A percentile compares a stretch with the other conserved stretches of the same genome.
Evolutionary conservation across 2,888 invertebrate genomes (phyloP).

Genomic region (Leptarthrus brevirostris): DNA sequence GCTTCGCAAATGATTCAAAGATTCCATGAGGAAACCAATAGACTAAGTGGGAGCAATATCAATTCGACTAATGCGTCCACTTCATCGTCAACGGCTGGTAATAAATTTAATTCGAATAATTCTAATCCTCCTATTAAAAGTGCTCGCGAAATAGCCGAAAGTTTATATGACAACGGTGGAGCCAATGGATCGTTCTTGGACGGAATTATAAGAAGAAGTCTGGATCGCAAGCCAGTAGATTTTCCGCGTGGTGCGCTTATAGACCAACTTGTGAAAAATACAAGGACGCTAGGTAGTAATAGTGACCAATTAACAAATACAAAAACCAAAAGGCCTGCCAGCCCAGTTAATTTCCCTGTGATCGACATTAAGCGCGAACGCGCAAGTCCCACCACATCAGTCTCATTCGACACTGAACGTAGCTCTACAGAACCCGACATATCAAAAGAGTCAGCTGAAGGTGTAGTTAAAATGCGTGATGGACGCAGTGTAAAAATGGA

Average conservation of each 20-base stretch:
- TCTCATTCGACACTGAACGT: conserved; percentile 51
- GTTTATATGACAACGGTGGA: conserved; percentile 72
- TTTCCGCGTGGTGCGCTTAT: conserved; percentile 71
- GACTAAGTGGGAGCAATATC: conserved; percentile 61
- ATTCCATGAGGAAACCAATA: conserved; percentile 77
- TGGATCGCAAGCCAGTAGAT: conserved; percentile 73
- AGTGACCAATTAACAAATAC: conserved; percentile 37
- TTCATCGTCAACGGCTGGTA: conserved; percentile 55
- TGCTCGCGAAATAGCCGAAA: conserved; percentile 73
- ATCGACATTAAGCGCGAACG: conserved; percentile 73
- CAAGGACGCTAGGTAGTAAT: conserved; percentile 60
- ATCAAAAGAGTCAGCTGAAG: conserved; percentile 55
- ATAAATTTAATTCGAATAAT: conserved; percentile 54
- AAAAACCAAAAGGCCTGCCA: conserved; percentile 62
- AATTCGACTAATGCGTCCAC: conserved; percentile 39
- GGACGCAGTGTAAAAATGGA: conserved; percentile 52
- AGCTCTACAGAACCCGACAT: conserved; percentile 54
- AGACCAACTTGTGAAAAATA: conserved; percentile 76
- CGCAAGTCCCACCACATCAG: conserved; percentile 59
- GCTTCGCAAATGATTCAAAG: conserved; percentile 85
- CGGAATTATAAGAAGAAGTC: conserved; percentile 84
- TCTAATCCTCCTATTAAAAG: conserved; percentile 66
- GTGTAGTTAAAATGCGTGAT: conserved; percentile 54
- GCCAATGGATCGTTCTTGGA: conserved; percentile 82
- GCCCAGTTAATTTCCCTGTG: conserved; percentile 60